Evolutionary conservation across 35 echinoderm and acorn worm genomes (phyloP), one percentile per base, ranked within the genome.

Genomic region (Holothuria glaberrima): DNA sequence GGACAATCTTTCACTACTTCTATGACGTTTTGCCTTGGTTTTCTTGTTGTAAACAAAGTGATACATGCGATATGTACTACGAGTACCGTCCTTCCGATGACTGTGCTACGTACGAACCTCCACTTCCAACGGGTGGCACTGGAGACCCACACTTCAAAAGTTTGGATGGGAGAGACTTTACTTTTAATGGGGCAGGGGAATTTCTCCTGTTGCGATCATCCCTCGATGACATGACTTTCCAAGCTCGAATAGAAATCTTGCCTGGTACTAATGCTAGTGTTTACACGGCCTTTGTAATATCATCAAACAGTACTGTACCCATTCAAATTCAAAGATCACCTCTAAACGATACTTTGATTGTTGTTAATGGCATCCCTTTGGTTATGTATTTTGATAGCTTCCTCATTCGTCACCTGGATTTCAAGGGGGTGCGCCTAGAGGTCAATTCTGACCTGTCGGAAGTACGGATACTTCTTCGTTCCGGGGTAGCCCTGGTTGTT

Each of bases 161-260:
- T 72, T 73, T 93, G 9, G 91, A 93, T 30, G 86, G 86, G 5
- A 88, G 70, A 28, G 67, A 89, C 31, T 93, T 93, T 36, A 93
- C 91, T 20, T 93, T 93, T 60, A 93, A 93, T 57, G 91, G 91
- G 62, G 91, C 86, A 64, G 91, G 91, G 17, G 91, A 93, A 71
- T 93, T 93, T 75, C 73, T 82, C 7, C 56, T 93, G 31, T 25
- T 62, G 13, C 77, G 75, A 22, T 89, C 91, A 0, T 27, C 2
- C 5, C 14, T 93, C 24, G 46, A 93, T 72, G 68, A 83, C 67
- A 17, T 93, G 4, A 82, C 20, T 34, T 93, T 93, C 27, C 91
- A 93, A 89, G 73, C 75, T 31, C 86, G 91, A 24, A 93, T 93
- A 86, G 91, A 89, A 63, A 60, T 30, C 19, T 73, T 61, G n/a